Conservation (phyloP, 2,888 invertebrate species). For the Ichneumoninae sp. region DNA sequence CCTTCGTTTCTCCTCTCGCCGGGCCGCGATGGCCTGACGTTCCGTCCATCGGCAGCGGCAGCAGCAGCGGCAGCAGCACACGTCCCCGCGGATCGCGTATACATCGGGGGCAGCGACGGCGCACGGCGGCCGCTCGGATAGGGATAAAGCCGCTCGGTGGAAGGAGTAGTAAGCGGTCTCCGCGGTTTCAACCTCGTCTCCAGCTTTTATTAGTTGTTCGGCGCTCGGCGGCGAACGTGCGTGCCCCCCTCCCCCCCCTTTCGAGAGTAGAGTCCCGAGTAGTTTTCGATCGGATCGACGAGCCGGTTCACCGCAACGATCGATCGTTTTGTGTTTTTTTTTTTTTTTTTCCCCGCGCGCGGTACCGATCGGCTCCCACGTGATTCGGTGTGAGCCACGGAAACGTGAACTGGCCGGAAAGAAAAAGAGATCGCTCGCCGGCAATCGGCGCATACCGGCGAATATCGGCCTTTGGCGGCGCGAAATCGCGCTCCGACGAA, state of each 20-base stretch:
- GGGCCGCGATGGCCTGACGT: conserved; percentile 38
- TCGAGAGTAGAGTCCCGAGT: conserved; percentile 42
- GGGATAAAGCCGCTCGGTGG: conserved; percentile 77
- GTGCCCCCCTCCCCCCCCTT: conserved; percentile 68
- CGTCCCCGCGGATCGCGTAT: conserved; percentile 53
- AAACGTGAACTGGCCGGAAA: conserved; percentile 10
- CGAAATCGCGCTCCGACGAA: conserved; percentile 23
- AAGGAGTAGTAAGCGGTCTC: conserved; percentile 82
- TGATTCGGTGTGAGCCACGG: conserved; percentile 26
- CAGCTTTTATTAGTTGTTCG: conserved; percentile 83
- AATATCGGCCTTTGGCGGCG: neutral
- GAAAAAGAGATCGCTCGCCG: conserved; percentile 5
- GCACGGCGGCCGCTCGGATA: conserved; percentile 70
- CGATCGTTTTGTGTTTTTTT: neutral
- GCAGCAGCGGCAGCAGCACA: conserved; percentile 46
- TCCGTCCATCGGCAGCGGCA: conserved; percentile 59
- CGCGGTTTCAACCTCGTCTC: conserved; percentile 81
- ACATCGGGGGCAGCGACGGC: conserved; percentile 56
- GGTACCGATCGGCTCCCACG: conserved; percentile 6
- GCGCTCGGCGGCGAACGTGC: conserved; percentile 83
- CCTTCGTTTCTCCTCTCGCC: conserved; percentile 28
- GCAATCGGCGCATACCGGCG: neutral
- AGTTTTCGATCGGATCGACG: conserved; percentile 34
- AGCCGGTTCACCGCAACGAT: conserved; percentile 17
- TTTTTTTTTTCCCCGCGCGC: neutral